Percentiles rank a stretch among this genome's conserved stretches.
Evolutionary conservation across 2,888 invertebrate species (phyloP).

Genomic region (Pteria penguin): DNA sequence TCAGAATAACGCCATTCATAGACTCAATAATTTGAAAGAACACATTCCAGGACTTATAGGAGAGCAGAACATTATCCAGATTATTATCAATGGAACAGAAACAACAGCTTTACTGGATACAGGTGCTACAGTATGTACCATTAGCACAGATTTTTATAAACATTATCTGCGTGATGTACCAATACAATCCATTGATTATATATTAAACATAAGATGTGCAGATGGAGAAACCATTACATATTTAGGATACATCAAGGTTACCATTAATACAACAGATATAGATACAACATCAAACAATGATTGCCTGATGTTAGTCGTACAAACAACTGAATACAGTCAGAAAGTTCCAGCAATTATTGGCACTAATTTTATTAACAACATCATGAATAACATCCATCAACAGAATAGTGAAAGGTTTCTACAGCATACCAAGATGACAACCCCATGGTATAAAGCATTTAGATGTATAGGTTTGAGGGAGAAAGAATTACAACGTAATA

Average conservation of each 20-base stretch:
- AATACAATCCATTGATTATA: background rate
- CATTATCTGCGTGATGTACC: background rate
- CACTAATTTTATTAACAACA: background rate
- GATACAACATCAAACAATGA: background rate
- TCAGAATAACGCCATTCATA: background rate
- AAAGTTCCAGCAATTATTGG: background rate
- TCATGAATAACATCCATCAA: background rate
- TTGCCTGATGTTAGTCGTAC: slow-evolving; percentile 1
- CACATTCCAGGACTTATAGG: background rate
- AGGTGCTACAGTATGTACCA: background rate
- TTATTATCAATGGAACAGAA: background rate
- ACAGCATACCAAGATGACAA: background rate
- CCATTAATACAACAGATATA: background rate
- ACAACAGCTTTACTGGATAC: background rate
- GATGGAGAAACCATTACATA: background rate
- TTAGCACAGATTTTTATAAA: background rate
- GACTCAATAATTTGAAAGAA: background rate
- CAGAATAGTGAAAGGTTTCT: slow-evolving; percentile 1
- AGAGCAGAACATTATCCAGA: background rate
- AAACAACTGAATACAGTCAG: background rate
- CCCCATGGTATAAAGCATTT: slow-evolving; percentile 16
- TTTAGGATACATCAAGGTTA: background rate
- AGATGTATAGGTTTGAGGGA: background rate
- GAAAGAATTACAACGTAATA: slow-evolving; percentile 4
- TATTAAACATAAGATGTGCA: background rate